A percentile compares a stretch with the other conserved stretches of the same genome.
Evolutionary conservation across 2,797 vertebrate species (phyloP).

Genomic region (Neosilurus mollespiculum): DNA sequence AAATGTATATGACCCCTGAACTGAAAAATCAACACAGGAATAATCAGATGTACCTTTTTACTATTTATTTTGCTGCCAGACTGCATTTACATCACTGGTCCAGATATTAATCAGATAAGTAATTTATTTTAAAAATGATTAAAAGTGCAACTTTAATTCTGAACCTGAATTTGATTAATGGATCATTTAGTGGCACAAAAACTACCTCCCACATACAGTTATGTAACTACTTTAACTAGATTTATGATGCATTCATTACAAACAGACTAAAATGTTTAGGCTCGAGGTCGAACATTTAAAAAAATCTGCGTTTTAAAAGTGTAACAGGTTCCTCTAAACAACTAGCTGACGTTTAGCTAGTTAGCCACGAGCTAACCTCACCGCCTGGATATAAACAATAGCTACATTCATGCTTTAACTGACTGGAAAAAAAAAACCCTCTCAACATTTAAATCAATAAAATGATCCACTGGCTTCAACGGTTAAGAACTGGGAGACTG

Average conservation of each 20-base stretch:
- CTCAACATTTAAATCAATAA: background rate
- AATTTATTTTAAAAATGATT: background rate
- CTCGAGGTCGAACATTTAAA: background rate
- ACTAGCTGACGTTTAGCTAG: background rate
- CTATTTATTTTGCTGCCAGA: background rate
- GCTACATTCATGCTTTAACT: too few relatives aligned
- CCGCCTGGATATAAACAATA: conserved; percentile 3
- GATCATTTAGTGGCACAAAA: background rate
- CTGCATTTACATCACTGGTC: background rate
- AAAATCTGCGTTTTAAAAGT: background rate
- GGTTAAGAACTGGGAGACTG: background rate
- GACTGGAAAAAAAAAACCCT: background rate
- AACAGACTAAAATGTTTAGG: background rate
- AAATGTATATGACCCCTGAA: background rate
- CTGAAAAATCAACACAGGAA: background rate
- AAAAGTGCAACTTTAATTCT: too few relatives aligned
- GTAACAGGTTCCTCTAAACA: too few relatives aligned
- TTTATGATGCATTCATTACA: background rate
- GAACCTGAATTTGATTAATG: background rate
- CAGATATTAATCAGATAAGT: background rate
- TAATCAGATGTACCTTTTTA: background rate
- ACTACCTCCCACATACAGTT: background rate
- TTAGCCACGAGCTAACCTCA: background rate
- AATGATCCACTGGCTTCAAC: background rate
- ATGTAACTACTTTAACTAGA: background rate